Evolutionary conservation across 2,888 invertebrate genomes (phyloP).

Genomic region (Venustoraphidia nigricollis): DNA sequence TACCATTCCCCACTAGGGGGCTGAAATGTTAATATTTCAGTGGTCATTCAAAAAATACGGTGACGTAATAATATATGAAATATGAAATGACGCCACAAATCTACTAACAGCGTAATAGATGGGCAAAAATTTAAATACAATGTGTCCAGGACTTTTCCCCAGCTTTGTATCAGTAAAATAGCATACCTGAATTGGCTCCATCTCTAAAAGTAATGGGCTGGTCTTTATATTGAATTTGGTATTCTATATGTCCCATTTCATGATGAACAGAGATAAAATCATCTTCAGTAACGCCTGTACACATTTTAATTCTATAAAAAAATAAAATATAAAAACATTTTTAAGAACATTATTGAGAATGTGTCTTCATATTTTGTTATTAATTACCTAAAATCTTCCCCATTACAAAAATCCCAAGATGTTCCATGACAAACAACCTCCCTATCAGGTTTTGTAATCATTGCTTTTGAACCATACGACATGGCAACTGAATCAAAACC

Average conservation of each 20-base stretch:
- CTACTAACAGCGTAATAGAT: no score
- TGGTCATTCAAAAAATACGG: no score
- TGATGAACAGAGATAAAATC: slow-evolving; percentile 55
- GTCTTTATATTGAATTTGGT: slow-evolving; percentile 42
- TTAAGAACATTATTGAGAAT: no score
- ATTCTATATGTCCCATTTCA: slow-evolving; percentile 55
- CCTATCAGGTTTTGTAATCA: slow-evolving; percentile 42
- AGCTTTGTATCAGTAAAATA: no score
- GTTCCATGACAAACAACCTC: slow-evolving; percentile 48
- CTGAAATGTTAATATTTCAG: no score
- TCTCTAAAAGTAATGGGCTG: slow-evolving; percentile 33
- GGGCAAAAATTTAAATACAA: no score
- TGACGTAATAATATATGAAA: no score
- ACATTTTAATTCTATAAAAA: slow-evolving; percentile 38
- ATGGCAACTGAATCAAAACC: slow-evolving; percentile 42
- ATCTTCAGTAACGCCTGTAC: slow-evolving; percentile 36
- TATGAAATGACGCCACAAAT: no score
- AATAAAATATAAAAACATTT: background rate
- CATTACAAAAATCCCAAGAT: slow-evolving; percentile 55
- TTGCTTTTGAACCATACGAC: slow-evolving; percentile 37
- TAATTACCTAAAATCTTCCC: slow-evolving; percentile 43
- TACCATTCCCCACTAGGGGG: no score
- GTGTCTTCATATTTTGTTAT: background rate
- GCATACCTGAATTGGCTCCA: slow-evolving; percentile 31
- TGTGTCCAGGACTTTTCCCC: no score